Conservation (phyloP, 2,888 invertebrate genomes). For the Phragmatobia fuliginosa region DNA sequence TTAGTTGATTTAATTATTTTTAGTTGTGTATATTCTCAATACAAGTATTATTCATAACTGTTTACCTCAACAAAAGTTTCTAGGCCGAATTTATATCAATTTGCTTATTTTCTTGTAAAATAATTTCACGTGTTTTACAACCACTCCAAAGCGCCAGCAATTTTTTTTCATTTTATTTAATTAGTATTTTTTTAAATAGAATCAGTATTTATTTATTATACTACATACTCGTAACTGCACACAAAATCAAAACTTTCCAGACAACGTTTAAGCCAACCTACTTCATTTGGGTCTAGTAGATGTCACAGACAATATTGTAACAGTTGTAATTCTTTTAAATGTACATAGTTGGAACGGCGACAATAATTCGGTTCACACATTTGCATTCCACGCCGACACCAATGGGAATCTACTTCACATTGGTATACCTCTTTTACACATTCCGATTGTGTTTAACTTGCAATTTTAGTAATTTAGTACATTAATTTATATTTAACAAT, state of each 20-base stretch:
- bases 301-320: not conserved
- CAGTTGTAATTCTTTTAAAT: not conserved
- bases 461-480: not conserved
- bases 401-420: conserved; percentile 38
- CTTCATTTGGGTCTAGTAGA: not conserved
- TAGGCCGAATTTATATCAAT: not conserved
- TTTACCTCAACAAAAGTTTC: not conserved
- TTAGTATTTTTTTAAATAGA: not conserved
- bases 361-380: conserved; percentile 10
- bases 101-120: not conserved
- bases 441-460: conserved; percentile 5
- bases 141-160: not conserved
- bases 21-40: no score
- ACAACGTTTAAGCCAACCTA: not conserved
- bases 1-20: no score
- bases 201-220: not conserved
- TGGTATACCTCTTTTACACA: conserved; percentile 16
- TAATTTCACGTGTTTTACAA: not conserved
- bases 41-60: no score
- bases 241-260: not conserved
- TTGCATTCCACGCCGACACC: conserved; percentile 20
- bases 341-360: not conserved
- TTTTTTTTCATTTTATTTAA: no score
- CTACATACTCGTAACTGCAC: not conserved
- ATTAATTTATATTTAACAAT: not conserved